Conservation (phyloP, 53 echinoderm and acorn worm genomes). For the Holothuria scabra region DNA sequence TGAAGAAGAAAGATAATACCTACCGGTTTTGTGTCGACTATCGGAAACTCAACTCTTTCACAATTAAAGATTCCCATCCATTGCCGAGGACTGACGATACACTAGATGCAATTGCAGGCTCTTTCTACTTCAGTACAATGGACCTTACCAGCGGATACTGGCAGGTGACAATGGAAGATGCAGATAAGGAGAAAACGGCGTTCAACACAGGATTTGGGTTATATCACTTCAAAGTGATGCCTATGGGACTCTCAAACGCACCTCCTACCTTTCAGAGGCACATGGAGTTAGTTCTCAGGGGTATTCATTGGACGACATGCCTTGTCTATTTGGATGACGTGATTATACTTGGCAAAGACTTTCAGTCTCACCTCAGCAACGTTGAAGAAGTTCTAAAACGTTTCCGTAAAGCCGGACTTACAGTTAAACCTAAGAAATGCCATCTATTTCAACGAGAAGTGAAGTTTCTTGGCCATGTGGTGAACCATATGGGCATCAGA, state of each 20-base stretch:
- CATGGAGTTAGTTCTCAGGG: constrained; percentile 30
- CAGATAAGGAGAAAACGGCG: constrained; percentile 47
- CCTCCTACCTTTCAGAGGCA: constrained; percentile 45
- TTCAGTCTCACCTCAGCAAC: background rate
- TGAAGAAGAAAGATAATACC: constrained; percentile 22
- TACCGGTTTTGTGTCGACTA: constrained; percentile 48
- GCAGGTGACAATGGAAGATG: constrained; percentile 46
- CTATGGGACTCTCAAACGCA: constrained; percentile 44
- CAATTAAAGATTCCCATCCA: constrained; percentile 44
- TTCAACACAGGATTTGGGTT: constrained; percentile 16
- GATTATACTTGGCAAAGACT: constrained; percentile 1
- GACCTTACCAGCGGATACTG: constrained; percentile 43
- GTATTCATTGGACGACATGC: constrained; percentile 14
- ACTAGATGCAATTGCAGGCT: constrained; percentile 31
- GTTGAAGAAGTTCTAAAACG: background rate
- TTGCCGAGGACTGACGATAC: constrained; percentile 48
- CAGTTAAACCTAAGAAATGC: background rate
- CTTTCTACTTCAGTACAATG: background rate
- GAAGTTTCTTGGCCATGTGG: constrained; percentile 1
- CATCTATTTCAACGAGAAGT: constrained; percentile 30
- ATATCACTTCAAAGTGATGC: constrained; percentile 45
- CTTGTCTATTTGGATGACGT: constrained; percentile 41
- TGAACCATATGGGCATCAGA: background rate
- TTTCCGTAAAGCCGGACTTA: background rate
- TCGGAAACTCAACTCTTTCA: too few species aligned